These are phyloP conservation scores for Platygyra sinensis DNA, from an alignment of 64 coral and sea anemone species.

Conservation along the genomic window DNA sequence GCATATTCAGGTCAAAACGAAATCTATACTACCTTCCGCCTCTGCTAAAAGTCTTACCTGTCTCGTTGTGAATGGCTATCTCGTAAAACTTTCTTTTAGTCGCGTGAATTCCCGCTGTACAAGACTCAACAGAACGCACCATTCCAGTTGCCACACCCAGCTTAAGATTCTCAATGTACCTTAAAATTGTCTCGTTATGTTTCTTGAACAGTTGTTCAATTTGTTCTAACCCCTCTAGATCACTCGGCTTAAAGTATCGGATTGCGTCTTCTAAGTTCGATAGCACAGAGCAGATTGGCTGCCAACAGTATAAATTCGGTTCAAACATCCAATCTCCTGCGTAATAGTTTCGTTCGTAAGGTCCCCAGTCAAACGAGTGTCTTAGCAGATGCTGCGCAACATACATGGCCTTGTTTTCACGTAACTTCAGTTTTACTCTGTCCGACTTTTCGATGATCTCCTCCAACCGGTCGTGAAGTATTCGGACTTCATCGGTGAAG, in stretches of 20 bases:
- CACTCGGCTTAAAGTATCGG: not conserved
- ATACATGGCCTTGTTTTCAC: constrained; percentile 57
- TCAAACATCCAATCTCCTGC: constrained; percentile 72
- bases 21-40: too few relatives aligned
- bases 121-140: constrained; percentile 24
- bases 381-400: constrained; percentile 38
- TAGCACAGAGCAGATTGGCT: constrained; percentile 16
- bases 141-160: constrained; percentile 25
- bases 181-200: constrained; percentile 22
- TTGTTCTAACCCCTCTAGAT: not conserved
- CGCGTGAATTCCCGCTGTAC: not conserved
- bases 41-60: not conserved
- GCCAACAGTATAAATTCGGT: constrained; percentile 59
- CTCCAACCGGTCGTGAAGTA: constrained; percentile 17
- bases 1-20: too few relatives aligned
- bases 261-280: not conserved
- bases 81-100: constrained; percentile 11
- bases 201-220: constrained; percentile 13
- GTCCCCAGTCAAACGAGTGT: constrained; percentile 31
- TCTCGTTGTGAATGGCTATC: not conserved
- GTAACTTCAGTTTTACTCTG: constrained; percentile 37
- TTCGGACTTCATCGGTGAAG: constrained; percentile 50
- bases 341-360: constrained; percentile 58
- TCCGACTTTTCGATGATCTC: constrained; percentile 54
- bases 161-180: constrained; percentile 46